Evolutionary conservation across 2,888 invertebrate species (phyloP).

Genomic region (Lagria hirta): DNA sequence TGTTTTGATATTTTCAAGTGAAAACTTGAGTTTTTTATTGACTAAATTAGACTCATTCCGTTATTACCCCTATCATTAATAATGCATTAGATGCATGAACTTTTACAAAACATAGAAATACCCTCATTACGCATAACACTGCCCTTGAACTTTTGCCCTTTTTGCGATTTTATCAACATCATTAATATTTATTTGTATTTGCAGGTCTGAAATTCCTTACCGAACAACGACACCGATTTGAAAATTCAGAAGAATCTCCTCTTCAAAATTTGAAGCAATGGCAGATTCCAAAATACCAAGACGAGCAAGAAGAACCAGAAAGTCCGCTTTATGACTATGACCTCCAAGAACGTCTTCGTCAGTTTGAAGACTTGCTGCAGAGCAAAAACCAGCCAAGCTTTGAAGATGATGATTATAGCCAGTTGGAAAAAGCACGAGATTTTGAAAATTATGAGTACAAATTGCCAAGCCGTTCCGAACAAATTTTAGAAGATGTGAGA

Average conservation of each 20-base stretch:
- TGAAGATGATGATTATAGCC: constrained; percentile 25
- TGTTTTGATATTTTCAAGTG: too few species aligned
- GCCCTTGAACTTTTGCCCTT: too few species aligned
- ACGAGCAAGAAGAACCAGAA: constrained; percentile 10
- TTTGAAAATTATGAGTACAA: constrained; percentile 16
- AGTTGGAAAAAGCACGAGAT: constrained; percentile 19
- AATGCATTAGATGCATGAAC: too few species aligned
- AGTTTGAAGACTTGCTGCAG: constrained; percentile 30
- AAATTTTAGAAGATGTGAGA: constrained; percentile 40
- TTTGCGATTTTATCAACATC: not conserved
- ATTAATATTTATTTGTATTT: too few species aligned
- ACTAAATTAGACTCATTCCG: too few species aligned
- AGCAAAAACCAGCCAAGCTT: constrained; percentile 24
- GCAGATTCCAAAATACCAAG: constrained; percentile 1
- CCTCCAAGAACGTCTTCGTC: constrained; percentile 20
- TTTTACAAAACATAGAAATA: too few species aligned
- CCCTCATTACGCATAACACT: too few species aligned
- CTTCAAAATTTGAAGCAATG: constrained; percentile 23
- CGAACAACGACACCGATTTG: constrained; percentile 27
- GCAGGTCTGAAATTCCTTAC: constrained; percentile 34
- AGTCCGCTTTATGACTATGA: constrained; percentile 13
- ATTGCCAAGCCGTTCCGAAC: too few species aligned
- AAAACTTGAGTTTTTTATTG: too few species aligned
- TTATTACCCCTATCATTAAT: too few species aligned
- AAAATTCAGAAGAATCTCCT: constrained; percentile 19